Base-by-base conservation (phyloP, 2,797 vertebrate genomes). In the Atherinosoma microstoma region DNA sequence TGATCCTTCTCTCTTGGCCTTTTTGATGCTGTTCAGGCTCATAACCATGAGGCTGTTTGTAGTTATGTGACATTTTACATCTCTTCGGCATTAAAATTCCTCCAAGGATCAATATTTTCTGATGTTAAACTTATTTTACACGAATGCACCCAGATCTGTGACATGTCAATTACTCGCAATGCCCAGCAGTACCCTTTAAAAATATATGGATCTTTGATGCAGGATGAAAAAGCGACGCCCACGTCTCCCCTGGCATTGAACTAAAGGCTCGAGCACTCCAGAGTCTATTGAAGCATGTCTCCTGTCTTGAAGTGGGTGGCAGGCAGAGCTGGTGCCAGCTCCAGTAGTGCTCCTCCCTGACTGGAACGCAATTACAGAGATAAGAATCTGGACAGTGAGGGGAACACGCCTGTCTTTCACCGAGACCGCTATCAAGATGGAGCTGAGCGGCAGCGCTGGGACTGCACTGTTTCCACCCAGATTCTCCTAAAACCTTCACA, bases 321-420 rank as follows among this genome's bases (percentile, higher is more conserved):
- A 61, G 67, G 67, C 78, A 54, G 73, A 12, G 11, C 56, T 6
- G 35, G 53, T 79, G 73, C 83, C 83, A 82, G 57, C 70, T 64
- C 34, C 40, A 6, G 65, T 10, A 38, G 32, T 42, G 71, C 88
- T 82, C 78, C 84, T 87, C 82, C 75, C 78, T 45, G 64, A 81
- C 84, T 86, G 82, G 75, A 85, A 92, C 82, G 80, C 89, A 92
- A 91, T 93, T 93, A 91, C 81, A 64, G 32, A 79, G 92, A 93
- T 93, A 93, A 75, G 60, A 72, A 92, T 91, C 90, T 58, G 89
- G 79, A 86, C 85, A 88, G 89, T 84, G 86, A 83, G 70, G 78
- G 80, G 76, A 89, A 80, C 87, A 85, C 58, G 82, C 82, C 85
- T 85, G 84, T 67, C 84, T 87, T 89, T 87, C 79, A 80, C 58